Percentiles rank a stretch among this genome's conserved stretches.
These are phyloP conservation scores for Drosophila colorata DNA, from an alignment of 2,888 invertebrate species.

Conservation along the genomic window DNA sequence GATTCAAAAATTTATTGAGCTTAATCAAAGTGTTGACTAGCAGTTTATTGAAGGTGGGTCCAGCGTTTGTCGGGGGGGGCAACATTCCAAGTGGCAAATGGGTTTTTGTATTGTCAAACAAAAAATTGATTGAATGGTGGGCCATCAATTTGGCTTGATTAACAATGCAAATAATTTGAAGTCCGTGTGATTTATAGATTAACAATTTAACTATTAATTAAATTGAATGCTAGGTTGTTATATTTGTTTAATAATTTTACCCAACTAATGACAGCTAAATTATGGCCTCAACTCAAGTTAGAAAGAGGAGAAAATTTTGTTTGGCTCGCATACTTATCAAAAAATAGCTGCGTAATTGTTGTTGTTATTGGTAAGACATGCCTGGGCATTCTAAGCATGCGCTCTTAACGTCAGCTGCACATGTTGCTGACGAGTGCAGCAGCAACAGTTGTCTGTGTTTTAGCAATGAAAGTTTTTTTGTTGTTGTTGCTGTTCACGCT, in stretches of 20 bases:
- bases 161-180: not conserved
- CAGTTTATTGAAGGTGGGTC: not conserved
- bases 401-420: slow-evolving; percentile 18
- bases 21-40: slow-evolving; percentile 18
- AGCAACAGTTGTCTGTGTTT: slow-evolving; percentile 29
- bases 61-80: not conserved
- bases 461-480: slow-evolving; percentile 68
- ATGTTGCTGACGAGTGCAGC: not conserved
- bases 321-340: slow-evolving; percentile 6
- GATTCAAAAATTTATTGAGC: slow-evolving; percentile 35
- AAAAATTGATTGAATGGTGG: slow-evolving; percentile 17
- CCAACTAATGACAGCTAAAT: too few relatives aligned
- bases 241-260: too few relatives aligned
- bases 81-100: slow-evolving; percentile 53
- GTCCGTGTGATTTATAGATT: not conserved
- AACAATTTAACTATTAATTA: not conserved
- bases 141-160: slow-evolving; percentile 4
- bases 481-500: slow-evolving; percentile 50
- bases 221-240: too few relatives aligned
- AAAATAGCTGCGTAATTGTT: slow-evolving; percentile 57
- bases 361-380: slow-evolving; percentile 38
- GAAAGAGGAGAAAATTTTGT: slow-evolving; percentile 25
- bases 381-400: slow-evolving; percentile 46
- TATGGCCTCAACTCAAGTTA: not conserved
- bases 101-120: slow-evolving; percentile 59